These are phyloP conservation scores for Drosophila pallidifrons DNA, from an alignment of 1,140 invertebrate species.

Conservation along the genomic window DNA sequence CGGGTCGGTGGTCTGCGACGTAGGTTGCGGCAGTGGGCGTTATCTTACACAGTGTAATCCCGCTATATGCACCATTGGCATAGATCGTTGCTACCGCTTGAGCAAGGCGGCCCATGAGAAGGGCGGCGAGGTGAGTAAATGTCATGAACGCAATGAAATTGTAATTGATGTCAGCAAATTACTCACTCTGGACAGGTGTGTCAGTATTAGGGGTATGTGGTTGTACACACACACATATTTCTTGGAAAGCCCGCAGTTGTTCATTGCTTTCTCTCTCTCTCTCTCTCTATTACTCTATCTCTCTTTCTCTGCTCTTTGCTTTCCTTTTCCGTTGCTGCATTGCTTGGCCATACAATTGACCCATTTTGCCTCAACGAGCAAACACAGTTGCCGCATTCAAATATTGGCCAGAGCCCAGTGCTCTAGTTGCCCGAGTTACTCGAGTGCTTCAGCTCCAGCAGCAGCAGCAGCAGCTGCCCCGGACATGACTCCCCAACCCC, in stretches of 20 bases:
- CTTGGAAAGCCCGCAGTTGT: slow-evolving; percentile 12
- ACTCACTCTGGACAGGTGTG: slow-evolving; percentile 7
- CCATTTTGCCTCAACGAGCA: slow-evolving; percentile 63
- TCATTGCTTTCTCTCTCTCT: background rate
- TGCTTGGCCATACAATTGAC: slow-evolving; percentile 70
- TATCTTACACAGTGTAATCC: slow-evolving; percentile 94
- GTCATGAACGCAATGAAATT: slow-evolving; percentile 17
- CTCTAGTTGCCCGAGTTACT: slow-evolving; percentile 9
- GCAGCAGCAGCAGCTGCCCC: background rate
- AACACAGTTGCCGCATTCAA: slow-evolving; percentile 44
- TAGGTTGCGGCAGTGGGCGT: slow-evolving; percentile 97
- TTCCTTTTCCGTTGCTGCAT: slow-evolving; percentile 7
- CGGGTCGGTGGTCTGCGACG: slow-evolving; percentile 96
- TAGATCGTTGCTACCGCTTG: slow-evolving; percentile 93
- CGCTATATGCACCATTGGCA: slow-evolving; percentile 93
- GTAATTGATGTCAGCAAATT: slow-evolving; percentile 62
- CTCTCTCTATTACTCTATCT: background rate
- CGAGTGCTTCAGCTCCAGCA: too few species aligned
- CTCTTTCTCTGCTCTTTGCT: background rate
- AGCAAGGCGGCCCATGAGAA: slow-evolving; percentile 91
- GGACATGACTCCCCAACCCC: background rate
- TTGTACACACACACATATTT: slow-evolving; percentile 6
- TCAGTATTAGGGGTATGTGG: slow-evolving; percentile 21
- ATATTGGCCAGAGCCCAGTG: slow-evolving; percentile 29
- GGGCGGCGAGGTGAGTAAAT: slow-evolving; percentile 90